phyloP scores from a whole-genome alignment of 2,888 invertebrate species.

The Polymixis lichenea region DNA sequence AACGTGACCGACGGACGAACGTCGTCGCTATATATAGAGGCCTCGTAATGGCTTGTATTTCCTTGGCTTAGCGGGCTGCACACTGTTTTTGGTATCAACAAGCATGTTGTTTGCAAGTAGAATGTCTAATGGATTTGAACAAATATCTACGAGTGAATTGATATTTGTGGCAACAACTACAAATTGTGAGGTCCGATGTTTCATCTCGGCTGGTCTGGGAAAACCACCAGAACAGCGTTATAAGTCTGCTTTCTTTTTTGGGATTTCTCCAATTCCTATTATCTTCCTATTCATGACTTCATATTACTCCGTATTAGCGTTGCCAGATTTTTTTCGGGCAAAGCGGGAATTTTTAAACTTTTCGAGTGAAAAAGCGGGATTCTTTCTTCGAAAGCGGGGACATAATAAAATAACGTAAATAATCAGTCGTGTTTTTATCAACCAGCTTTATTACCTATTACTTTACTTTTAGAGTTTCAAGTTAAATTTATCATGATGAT shows the following conservation, averaged over 20 bases:
- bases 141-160: conserved; percentile 13
- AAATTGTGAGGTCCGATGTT: not conserved
- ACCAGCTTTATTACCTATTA: no score
- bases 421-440: no score
- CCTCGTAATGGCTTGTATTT: conserved; percentile 80
- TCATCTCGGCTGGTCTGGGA: not conserved
- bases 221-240: not conserved
- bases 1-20: conserved; percentile 82
- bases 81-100: conserved; percentile 50
- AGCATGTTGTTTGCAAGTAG: conserved; percentile 52
- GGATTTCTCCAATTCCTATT: not conserved
- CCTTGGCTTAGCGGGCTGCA: conserved; percentile 68
- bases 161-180: conserved; percentile 5
- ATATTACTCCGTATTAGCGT: not conserved
- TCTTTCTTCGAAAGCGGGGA: no score
- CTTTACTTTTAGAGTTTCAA: no score
- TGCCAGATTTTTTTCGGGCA: no score
- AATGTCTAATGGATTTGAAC: conserved; percentile 47
- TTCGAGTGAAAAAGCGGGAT: no score
- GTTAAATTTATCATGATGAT: no score
- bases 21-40: conserved; percentile 77
- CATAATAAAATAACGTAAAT: no score
- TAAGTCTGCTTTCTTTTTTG: not conserved
- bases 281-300: not conserved
- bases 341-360: no score